A percentile compares a stretch with the other conserved stretches of the same genome.
Evolutionary conservation across 2,113 vertebrate genomes (phyloP).

Genomic region (Grus americana): DNA sequence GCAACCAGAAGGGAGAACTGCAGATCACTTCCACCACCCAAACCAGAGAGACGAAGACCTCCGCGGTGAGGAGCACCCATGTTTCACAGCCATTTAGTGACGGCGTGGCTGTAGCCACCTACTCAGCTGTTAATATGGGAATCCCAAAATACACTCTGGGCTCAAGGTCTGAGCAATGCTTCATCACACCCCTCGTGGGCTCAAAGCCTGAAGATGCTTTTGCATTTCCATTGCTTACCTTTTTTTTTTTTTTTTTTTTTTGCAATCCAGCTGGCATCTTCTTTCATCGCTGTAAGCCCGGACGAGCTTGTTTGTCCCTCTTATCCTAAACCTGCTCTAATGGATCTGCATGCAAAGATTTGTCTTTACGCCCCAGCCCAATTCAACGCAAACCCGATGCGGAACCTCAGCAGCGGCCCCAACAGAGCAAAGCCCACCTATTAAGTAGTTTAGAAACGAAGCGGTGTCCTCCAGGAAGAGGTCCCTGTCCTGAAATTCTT

Average conservation of each 20-base stretch:
- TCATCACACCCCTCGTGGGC: background rate
- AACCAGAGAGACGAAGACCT: background rate
- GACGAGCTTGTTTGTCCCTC: background rate
- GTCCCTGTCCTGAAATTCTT: background rate
- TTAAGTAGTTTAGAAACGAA: background rate
- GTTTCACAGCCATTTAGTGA: background rate
- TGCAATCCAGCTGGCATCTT: background rate
- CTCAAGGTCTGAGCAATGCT: background rate
- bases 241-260: too few species aligned
- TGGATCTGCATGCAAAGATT: fast-evolving
- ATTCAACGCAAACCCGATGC: fast-evolving
- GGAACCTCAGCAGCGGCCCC: background rate
- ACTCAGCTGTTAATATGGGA: background rate
- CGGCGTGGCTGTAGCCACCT: too few species aligned
- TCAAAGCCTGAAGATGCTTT: background rate
- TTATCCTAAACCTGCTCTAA: background rate
- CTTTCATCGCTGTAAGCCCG: background rate
- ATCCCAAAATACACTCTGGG: background rate
- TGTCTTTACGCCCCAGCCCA: background rate
- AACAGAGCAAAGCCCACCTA: background rate
- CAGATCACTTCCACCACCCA: fast-evolving
- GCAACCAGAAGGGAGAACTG: background rate
- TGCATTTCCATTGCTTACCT: fast-evolving
- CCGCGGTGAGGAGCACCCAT: fast-evolving
- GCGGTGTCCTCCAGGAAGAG: background rate